Conservation (phyloP, 92 coral and sea anemone genomes). For the Diadumene lineata region DNA sequence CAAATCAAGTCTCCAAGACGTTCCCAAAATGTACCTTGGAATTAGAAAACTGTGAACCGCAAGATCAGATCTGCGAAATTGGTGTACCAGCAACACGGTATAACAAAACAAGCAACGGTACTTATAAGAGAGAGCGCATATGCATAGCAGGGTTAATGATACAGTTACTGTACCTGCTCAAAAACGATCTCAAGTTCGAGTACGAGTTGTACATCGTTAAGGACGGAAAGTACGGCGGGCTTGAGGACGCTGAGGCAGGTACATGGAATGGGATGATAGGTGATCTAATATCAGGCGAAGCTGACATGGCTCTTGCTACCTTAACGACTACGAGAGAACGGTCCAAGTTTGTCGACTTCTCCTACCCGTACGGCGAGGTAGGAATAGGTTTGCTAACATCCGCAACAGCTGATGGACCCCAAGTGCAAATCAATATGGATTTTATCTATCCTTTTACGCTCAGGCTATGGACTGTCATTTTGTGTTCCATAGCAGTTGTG, state of each 20-base stretch:
- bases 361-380: conserved; percentile 67
- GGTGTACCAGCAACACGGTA: conserved; percentile 57
- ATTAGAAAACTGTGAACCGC: neutral
- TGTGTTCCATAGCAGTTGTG: conserved; percentile 55
- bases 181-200: conserved; percentile 33
- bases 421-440: conserved; percentile 36
- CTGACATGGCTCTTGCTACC: conserved; percentile 67
- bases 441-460: conserved; percentile 75
- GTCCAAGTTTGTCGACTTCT: conserved; percentile 55
- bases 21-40: conserved; percentile 19
- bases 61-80: conserved; percentile 32
- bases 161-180: conserved; percentile 55
- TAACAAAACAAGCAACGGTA: conserved; percentile 26
- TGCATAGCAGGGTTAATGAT: conserved; percentile 72
- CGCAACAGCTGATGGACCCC: neutral
- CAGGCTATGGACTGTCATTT: conserved; percentile 66
- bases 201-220: conserved; percentile 57
- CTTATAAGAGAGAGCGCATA: conserved; percentile 18
- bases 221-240: conserved; percentile 72
- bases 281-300: conserved; percentile 57
- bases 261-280: conserved; percentile 81
- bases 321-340: conserved; percentile 67
- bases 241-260: conserved; percentile 43
- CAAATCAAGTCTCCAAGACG: conserved; percentile 26
- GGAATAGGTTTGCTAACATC: conserved; percentile 60